These are phyloP conservation scores for Lepilemur ruficaudatus DNA, from an alignment of 2,797 vertebrate genomes.

Conservation along the genomic window DNA sequence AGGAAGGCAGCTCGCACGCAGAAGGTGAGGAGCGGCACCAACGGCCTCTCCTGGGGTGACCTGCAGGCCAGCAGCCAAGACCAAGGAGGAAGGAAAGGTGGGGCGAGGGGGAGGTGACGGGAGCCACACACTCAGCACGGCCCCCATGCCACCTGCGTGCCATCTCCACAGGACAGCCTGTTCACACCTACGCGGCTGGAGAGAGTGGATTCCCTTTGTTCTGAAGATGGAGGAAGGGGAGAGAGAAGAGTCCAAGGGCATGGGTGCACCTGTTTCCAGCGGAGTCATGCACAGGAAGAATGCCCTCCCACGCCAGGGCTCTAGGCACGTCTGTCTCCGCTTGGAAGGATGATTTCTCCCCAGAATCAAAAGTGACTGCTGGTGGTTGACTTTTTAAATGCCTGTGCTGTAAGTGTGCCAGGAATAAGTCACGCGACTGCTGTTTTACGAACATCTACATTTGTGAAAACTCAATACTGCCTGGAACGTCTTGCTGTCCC, in stretches of 20 bases:
- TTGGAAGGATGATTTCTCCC: neutral
- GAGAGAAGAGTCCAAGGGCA: rapidly evolving
- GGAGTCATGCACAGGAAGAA: rapidly evolving
- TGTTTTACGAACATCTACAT: neutral
- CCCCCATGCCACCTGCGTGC: rapidly evolving
- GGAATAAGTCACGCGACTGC: neutral
- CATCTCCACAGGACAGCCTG: neutral
- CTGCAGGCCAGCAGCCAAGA: rapidly evolving
- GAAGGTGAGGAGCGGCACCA: rapidly evolving
- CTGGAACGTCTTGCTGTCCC: rapidly evolving
- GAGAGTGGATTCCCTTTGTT: neutral
- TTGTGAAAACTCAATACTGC: neutral
- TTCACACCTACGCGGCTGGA: rapidly evolving
- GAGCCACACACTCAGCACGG: rapidly evolving
- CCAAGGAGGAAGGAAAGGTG: rapidly evolving
- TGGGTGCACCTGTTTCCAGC: rapidly evolving
- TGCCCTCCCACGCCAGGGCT: rapidly evolving
- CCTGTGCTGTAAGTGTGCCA: neutral
- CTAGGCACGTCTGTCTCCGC: neutral
- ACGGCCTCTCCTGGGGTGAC: rapidly evolving
- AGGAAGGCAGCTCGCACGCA: neutral
- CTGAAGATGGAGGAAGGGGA: neutral
- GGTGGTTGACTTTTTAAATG: neutral
- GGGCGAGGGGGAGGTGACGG: rapidly evolving
- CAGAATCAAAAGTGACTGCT: neutral